These are phyloP conservation scores for Melanitta fusca DNA, from an alignment of 2,797 vertebrate species.

Conservation along the genomic window DNA sequence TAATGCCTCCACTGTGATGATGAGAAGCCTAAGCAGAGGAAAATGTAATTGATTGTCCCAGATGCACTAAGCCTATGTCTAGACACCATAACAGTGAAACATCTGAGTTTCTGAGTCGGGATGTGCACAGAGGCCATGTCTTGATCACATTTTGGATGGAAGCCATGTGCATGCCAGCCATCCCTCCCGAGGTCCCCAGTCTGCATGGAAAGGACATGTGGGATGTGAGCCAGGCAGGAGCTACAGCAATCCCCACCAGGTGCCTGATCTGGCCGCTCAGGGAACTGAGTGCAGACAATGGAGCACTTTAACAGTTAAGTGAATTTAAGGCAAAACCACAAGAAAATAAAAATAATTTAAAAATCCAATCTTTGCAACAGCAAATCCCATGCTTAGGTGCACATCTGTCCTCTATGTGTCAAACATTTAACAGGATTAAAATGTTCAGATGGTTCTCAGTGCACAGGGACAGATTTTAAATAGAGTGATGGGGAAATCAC, in stretches of 20 bases:
- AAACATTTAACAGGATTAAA: neutral
- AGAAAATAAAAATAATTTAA: neutral
- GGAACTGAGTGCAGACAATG: neutral
- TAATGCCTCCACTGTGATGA: neutral
- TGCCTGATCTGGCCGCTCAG: neutral
- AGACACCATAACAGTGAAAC: slow-evolving; percentile 28
- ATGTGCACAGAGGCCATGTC: neutral
- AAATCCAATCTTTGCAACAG: neutral
- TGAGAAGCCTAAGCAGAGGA: slow-evolving; percentile 14
- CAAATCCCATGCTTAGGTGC: neutral
- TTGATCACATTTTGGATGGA: slow-evolving; percentile 27
- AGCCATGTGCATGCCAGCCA: neutral
- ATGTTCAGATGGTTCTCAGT: neutral
- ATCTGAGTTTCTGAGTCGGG: neutral
- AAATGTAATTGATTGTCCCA: neutral
- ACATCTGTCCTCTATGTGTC: neutral
- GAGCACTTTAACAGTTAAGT: neutral
- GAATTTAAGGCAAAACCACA: neutral
- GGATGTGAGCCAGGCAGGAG: neutral
- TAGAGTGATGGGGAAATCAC: neutral
- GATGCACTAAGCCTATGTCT: slow-evolving; percentile 56
- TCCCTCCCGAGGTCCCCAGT: neutral
- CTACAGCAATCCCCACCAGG: neutral
- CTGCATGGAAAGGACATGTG: neutral
- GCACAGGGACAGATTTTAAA: neutral